Evolutionary conservation across 2,888 invertebrate species (phyloP).

Genomic region (Hanleya hanleyi): DNA sequence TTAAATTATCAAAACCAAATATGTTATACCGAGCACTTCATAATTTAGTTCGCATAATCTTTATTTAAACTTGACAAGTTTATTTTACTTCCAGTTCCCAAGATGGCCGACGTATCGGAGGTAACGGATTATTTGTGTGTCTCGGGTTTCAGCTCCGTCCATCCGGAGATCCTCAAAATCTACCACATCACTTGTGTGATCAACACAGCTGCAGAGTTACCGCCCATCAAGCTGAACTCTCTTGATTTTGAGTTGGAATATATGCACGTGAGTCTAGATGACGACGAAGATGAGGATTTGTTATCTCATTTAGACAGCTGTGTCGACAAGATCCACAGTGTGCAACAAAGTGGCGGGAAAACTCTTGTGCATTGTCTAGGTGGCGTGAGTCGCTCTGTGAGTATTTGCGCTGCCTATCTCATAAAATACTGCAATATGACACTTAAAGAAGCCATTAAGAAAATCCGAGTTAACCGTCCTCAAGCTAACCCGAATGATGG

Average conservation of each 20-base stretch:
- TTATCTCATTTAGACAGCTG: background rate
- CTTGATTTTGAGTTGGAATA: background rate
- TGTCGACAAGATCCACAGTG: constrained; percentile 1
- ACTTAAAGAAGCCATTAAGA: background rate
- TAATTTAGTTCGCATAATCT: no score
- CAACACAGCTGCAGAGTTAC: constrained; percentile 9
- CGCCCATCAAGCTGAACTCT: background rate
- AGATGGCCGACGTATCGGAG: background rate
- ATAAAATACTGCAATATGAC: constrained; percentile 6
- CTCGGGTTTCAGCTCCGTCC: background rate
- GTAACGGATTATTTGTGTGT: constrained; percentile 5
- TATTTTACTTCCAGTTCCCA: no score
- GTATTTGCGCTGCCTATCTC: background rate
- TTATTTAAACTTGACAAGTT: no score
- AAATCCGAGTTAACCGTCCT: background rate
- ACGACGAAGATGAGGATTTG: constrained; percentile 3
- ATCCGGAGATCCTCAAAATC: background rate
- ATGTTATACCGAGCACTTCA: no score
- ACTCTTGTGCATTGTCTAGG: constrained; percentile 9
- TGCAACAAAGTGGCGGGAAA: background rate
- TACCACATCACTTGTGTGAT: constrained; percentile 1
- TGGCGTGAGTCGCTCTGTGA: constrained; percentile 9
- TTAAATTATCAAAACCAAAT: no score
- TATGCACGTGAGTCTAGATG: background rate
- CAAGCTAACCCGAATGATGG: constrained; percentile 4